These are phyloP conservation scores for Nomada lathburiana DNA, from an alignment of 2,888 invertebrate genomes.

Conservation along the genomic window DNA sequence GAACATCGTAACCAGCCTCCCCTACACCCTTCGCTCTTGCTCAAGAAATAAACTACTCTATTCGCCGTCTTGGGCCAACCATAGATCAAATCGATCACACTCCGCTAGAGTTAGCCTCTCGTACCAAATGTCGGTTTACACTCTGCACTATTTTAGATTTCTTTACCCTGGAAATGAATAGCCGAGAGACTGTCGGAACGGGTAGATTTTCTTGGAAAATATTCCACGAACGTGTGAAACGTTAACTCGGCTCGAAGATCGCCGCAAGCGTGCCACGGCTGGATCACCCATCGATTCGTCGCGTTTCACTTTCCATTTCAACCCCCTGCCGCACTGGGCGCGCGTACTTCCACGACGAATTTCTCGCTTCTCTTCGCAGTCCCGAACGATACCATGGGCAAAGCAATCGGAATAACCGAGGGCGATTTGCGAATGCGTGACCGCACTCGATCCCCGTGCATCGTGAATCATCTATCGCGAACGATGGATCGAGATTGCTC, in stretches of 20 bases:
- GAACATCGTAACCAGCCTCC: conserved; percentile 52
- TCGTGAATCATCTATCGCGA: conserved; percentile 25
- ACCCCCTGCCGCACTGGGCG: too few species aligned
- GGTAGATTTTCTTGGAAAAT: background rate
- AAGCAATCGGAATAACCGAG: too few species aligned
- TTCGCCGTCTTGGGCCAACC: background rate
- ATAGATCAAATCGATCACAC: background rate
- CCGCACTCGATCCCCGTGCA: conserved; percentile 5
- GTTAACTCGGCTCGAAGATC: conserved; percentile 38
- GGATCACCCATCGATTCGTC: background rate
- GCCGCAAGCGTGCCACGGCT: background rate
- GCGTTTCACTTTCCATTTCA: too few species aligned
- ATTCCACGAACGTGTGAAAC: background rate
- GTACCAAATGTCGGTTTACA: background rate
- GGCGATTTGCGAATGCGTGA: too few species aligned
- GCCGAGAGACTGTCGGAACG: too few species aligned
- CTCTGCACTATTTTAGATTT: too few species aligned
- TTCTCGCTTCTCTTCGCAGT: too few species aligned
- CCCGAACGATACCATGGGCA: too few species aligned
- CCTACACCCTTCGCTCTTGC: background rate
- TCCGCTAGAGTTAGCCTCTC: background rate
- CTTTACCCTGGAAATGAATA: too few species aligned
- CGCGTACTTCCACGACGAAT: too few species aligned
- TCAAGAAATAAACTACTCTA: background rate
- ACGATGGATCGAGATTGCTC: conserved; percentile 31